Evolutionary conservation across 92 coral and sea anemone species (phyloP).

Genomic region (Anthopleura xanthogrammica): DNA sequence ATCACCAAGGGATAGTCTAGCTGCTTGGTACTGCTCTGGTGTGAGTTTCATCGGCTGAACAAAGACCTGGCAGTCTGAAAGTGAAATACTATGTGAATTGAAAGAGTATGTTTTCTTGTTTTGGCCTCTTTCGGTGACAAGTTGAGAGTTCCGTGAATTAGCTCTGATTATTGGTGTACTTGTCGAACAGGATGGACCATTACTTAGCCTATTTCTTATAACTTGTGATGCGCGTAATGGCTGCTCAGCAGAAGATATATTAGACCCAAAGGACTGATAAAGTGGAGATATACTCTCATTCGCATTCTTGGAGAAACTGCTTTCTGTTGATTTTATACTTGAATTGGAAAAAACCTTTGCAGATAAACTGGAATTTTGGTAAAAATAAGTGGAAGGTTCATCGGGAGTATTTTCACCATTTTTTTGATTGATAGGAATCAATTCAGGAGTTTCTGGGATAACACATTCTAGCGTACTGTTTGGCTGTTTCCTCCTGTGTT

Average conservation of each 20-base stretch:
- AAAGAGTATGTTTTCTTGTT: neutral
- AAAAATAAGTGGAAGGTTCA: neutral
- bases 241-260: neutral
- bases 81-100: neutral
- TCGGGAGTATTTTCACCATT: neutral
- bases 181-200: conserved; percentile 9
- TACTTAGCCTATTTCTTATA: neutral
- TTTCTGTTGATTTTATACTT: neutral
- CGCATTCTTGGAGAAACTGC: neutral
- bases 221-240: neutral
- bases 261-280: conserved; percentile 3
- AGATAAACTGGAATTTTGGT: neutral
- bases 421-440: neutral
- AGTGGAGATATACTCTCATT: neutral
- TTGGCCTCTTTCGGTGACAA: conserved; percentile 19
- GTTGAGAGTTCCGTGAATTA: conserved; percentile 29
- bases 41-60: conserved; percentile 50
- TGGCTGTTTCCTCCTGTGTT: neutral
- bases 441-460: neutral
- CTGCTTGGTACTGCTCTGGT: conserved; percentile 48
- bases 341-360: neutral
- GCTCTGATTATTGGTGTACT: conserved; percentile 43
- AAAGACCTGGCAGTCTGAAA: conserved; percentile 44
- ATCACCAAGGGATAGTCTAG: conserved; percentile 21
- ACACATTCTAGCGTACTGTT: neutral